phyloP scores from a whole-genome alignment of 2,888 invertebrate species.

The Noctua janthina region DNA sequence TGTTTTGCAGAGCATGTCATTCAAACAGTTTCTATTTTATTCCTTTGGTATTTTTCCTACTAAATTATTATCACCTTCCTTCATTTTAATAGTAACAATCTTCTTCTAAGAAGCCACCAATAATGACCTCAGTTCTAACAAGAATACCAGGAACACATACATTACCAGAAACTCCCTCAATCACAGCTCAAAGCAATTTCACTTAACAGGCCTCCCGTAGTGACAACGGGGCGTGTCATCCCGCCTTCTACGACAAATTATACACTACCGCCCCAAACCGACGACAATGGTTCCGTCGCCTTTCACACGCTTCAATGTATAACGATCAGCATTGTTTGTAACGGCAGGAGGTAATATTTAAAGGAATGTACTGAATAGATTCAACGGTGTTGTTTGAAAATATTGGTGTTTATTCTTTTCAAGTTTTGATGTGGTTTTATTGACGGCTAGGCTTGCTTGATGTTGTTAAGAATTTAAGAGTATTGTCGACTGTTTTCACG shows the following conservation, averaged over 20 bases:
- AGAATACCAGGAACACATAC: neutral
- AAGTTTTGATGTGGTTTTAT: conserved; percentile 17
- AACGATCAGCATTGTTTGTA: conserved; percentile 46
- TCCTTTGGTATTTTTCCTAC: neutral
- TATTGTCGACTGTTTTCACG: neutral
- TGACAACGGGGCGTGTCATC: conserved; percentile 78
- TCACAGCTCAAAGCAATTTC: conserved; percentile 53
- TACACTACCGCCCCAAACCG: conserved; percentile 67
- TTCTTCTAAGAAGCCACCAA: neutral
- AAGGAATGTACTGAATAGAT: conserved; percentile 41
- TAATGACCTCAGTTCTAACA: neutral
- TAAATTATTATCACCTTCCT: neutral
- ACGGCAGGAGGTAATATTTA: conserved; percentile 49
- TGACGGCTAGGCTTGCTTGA: neutral
- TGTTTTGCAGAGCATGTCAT: neutral
- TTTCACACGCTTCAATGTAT: conserved; percentile 58
- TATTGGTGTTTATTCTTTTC: conserved; percentile 47
- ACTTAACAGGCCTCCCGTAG: conserved; percentile 80
- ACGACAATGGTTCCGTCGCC: conserved; percentile 55
- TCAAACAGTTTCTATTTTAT: neutral
- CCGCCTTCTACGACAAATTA: conserved; percentile 83
- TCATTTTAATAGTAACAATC: neutral
- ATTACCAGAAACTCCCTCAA: conserved; percentile 32
- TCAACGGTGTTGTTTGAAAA: conserved; percentile 46
- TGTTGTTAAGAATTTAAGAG: neutral